A percentile compares a stretch with the other conserved stretches of the same genome.
phyloP scores from a whole-genome alignment of 2,113 vertebrate species.

The Microcebus tavaratra region DNA sequence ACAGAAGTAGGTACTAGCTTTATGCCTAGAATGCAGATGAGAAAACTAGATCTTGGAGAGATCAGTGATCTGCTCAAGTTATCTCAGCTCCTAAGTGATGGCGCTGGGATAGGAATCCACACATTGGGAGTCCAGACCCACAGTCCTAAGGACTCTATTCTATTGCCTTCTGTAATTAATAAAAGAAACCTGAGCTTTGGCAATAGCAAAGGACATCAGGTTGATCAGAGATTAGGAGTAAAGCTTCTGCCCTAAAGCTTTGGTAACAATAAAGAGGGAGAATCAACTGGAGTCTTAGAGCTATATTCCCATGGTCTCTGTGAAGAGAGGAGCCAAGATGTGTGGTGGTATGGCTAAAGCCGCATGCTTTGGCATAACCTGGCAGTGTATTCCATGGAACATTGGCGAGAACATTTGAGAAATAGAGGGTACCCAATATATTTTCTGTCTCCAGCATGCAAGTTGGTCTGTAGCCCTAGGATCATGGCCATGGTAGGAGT shows the following conservation, averaged over 20 bases:
- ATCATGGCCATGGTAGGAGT: background rate
- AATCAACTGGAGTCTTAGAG: background rate
- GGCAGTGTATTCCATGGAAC: background rate
- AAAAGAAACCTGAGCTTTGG: background rate
- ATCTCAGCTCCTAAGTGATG: background rate
- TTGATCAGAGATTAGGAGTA: background rate
- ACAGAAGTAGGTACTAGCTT: background rate
- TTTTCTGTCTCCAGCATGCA: background rate
- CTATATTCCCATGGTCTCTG: no score
- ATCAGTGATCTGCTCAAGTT: background rate
- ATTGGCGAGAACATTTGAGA: background rate
- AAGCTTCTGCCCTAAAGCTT: background rate
- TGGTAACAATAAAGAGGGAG: background rate
- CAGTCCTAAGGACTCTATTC: background rate
- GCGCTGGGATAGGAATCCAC: background rate
- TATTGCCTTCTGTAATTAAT: background rate
- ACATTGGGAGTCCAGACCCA: background rate
- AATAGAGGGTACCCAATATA: accelerated
- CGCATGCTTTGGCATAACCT: accelerated
- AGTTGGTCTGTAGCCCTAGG: background rate
- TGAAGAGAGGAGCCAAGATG: background rate
- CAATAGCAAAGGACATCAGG: background rate
- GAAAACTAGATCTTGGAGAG: background rate
- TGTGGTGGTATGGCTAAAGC: background rate
- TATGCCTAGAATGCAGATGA: no score